Base-by-base conservation (phyloP, 2,888 invertebrate genomes). In the Drymonia ruficornis region DNA sequence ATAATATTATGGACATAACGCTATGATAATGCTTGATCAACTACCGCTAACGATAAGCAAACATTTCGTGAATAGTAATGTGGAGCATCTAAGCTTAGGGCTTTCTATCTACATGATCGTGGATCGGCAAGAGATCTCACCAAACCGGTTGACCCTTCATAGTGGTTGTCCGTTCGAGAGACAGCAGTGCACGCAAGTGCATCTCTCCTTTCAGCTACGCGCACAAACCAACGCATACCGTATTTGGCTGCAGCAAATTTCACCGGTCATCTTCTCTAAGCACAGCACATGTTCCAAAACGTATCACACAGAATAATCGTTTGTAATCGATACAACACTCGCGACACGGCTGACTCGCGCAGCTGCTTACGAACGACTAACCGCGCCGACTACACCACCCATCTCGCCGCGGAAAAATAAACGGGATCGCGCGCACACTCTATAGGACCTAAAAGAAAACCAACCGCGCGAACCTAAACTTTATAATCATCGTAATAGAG, bases 121-220 rank as follows among this genome's bases (percentile, higher is more conserved):
- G 68, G 78, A 77, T 84, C 77, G 78, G 80, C 72, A 78, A 76
- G 77, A 82, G 80, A 78, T 84, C 91, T 92, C 83, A 92, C 91
- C 91, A 92, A 88, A 92, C 91, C 90, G 92, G 91, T 90, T 89
- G 90, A 71, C 90, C 92, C 87, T 89, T 91, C 91, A 92, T 91
- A 82, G 81, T 77, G 67, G 73, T 70, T 60, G 59, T 74, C 74
- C 81, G 80, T 70, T 84, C 85, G 71, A 78, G 74, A 56, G 83
- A 78, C 78, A 86, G 74, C 70, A 84, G 78, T 68, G 76, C 77
- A 75, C 85, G 77, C 80, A 88, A 81, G 78, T 86, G 87, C 89
- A 90, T 87, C 81, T 74, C 86, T 74, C 83, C 71, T 70, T 70
- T 86, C 81, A 87, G 82, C 82, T 82, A 77, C 81, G 70, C 78